These are phyloP conservation scores for Poeciliopsis turrubarensis DNA, from an alignment of 2,113 vertebrate species.

Conservation along the genomic window DNA sequence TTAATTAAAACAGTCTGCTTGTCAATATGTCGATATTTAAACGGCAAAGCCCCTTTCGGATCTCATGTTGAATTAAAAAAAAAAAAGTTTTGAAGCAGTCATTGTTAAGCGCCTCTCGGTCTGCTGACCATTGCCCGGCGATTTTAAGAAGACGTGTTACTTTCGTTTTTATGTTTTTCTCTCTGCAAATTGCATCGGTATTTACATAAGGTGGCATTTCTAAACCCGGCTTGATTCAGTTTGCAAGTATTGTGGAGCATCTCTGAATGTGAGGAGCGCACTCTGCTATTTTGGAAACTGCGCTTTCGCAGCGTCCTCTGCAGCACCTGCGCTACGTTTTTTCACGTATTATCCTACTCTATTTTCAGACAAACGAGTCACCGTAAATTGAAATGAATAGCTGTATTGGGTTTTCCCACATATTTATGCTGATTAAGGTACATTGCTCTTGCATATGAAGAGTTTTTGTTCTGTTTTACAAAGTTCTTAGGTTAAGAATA, in stretches of 20 bases:
- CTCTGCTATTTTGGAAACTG: slow-evolving; percentile 47
- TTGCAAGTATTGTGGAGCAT: slow-evolving; percentile 19
- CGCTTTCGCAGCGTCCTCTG: slow-evolving; percentile 21
- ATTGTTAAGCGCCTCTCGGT: neutral
- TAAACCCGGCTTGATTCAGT: neutral
- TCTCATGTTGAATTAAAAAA: neutral
- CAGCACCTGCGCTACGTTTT: neutral
- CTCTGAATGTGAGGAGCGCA: slow-evolving; percentile 14
- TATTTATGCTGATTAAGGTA: neutral
- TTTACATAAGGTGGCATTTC: neutral
- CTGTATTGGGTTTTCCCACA: neutral
- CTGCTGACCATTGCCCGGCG: neutral
- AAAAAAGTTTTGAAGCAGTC: neutral
- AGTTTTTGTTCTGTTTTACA: neutral
- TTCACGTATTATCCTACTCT: neutral
- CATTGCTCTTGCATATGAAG: neutral
- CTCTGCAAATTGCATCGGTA: neutral
- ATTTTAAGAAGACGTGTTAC: neutral
- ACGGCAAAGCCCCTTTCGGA: neutral
- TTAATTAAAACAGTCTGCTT: neutral
- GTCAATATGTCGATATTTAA: neutral
- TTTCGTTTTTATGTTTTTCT: slow-evolving; percentile 4
- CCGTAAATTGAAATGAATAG: neutral
- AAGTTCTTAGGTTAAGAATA: neutral
- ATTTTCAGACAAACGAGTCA: neutral